These are phyloP conservation scores for Thaumatotibia leucotreta DNA, from an alignment of 1,140 invertebrate genomes.

Conservation along the genomic window DNA sequence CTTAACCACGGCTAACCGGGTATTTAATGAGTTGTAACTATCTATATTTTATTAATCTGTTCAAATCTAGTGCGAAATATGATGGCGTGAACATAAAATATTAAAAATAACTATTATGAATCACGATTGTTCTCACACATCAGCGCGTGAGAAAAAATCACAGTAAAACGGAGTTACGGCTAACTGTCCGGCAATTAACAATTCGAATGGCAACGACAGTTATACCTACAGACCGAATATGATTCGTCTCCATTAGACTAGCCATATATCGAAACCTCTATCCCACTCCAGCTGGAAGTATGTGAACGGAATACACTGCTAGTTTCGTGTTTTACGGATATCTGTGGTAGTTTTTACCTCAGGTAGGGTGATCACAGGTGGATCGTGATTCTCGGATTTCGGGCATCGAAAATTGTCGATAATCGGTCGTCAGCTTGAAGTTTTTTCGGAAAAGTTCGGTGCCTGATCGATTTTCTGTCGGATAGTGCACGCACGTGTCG, in stretches of 20 bases:
- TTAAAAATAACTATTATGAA: background rate
- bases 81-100: background rate
- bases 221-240: conserved; percentile 31
- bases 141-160: conserved; percentile 63
- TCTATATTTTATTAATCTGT: no score
- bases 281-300: background rate
- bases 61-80: background rate
- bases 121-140: conserved; percentile 56
- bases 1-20: no score
- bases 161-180: conserved; percentile 54
- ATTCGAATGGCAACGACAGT: conserved; percentile 59
- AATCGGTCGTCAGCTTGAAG: conserved; percentile 61
- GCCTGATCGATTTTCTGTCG: conserved; percentile 65
- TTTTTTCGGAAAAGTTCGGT: conserved; percentile 58
- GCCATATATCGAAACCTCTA: background rate
- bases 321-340: background rate
- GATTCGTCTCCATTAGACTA: background rate
- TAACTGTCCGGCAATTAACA: conserved; percentile 67
- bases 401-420: conserved; percentile 52
- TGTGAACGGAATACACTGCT: background rate
- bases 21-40: no score
- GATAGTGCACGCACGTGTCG: conserved; percentile 69
- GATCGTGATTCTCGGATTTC: conserved; percentile 62
- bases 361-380: conserved; percentile 44
- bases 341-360: background rate